Conservation (phyloP, 2,888 invertebrate genomes). For the Caenorhabditis sp. region DNA sequence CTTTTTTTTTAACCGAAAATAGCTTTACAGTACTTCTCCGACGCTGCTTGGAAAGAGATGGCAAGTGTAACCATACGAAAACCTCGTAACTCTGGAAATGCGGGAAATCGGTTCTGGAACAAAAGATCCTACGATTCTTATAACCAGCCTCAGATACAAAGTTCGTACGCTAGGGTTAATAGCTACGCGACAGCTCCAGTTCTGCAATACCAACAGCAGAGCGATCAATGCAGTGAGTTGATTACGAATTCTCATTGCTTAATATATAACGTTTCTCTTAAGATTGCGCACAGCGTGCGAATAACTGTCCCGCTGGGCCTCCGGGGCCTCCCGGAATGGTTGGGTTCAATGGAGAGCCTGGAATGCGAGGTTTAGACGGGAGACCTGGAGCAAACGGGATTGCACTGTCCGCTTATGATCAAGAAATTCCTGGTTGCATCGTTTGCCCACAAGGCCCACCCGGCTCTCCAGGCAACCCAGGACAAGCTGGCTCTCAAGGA, state of each 20-base stretch:
- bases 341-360: constrained; percentile 52
- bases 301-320: constrained; percentile 53
- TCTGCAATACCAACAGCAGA: constrained; percentile 21
- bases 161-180: constrained; percentile 38
- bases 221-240: constrained; percentile 54
- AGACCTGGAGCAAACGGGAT: constrained; percentile 57
- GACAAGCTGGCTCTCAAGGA: constrained; percentile 35
- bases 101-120: constrained; percentile 30
- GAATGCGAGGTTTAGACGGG: constrained; percentile 47
- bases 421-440: constrained; percentile 57
- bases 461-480: constrained; percentile 43
- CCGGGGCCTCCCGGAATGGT: constrained; percentile 34
- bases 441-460: constrained; percentile 48
- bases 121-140: constrained; percentile 35
- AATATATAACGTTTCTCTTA: not conserved
- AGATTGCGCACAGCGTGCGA: constrained; percentile 52
- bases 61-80: constrained; percentile 15
- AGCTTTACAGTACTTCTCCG: constrained; percentile 46
- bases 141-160: constrained; percentile 29
- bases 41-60: constrained; percentile 55
- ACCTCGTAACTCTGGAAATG: constrained; percentile 27
- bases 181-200: constrained; percentile 51
- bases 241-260: not conserved
- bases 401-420: constrained; percentile 53
- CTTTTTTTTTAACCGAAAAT: not conserved